Percentiles rank a stretch among this genome's conserved stretches.
Conservation (phyloP, 30 jellyfish, hydroid and myxozoan species). For the Aurelia sp. region DNA sequence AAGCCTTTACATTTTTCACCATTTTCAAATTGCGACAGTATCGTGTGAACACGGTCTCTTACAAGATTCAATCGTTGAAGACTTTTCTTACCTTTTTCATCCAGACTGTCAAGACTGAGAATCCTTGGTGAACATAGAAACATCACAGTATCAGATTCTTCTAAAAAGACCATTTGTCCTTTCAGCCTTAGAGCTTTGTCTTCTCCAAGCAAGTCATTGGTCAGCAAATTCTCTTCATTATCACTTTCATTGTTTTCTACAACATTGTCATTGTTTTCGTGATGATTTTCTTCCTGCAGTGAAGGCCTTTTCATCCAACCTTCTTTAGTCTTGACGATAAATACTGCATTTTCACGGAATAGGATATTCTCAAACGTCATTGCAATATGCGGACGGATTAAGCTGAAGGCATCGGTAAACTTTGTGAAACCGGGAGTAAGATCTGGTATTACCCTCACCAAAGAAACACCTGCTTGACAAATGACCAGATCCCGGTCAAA, state of each 20-base stretch:
- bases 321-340: constrained; percentile 62
- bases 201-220: constrained; percentile 41
- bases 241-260: constrained; percentile 12
- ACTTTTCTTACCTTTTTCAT: constrained; percentile 71
- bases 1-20: too few relatives aligned
- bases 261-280: not conserved
- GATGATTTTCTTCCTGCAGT: constrained; percentile 38
- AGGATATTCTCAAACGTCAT: constrained; percentile 62
- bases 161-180: constrained; percentile 84
- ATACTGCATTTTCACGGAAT: constrained; percentile 67
- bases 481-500: constrained; percentile 76
- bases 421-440: constrained; percentile 73
- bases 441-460: constrained; percentile 61
- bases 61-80: too few relatives aligned
- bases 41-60: too few relatives aligned
- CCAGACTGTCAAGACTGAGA: constrained; percentile 84
- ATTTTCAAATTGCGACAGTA: too few relatives aligned
- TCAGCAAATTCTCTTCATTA: constrained; percentile 16
- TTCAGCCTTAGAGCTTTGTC: constrained; percentile 67
- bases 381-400: constrained; percentile 71
- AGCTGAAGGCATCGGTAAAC: constrained; percentile 63
- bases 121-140: constrained; percentile 81
- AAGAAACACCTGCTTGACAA: constrained; percentile 83
- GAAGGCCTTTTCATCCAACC: constrained; percentile 64
- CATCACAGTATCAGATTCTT: constrained; percentile 73